Percentiles rank a stretch among this genome's conserved stretches.
phyloP scores from a whole-genome alignment of 1,140 invertebrate genomes.

The Cataglyphis hispanica region DNA sequence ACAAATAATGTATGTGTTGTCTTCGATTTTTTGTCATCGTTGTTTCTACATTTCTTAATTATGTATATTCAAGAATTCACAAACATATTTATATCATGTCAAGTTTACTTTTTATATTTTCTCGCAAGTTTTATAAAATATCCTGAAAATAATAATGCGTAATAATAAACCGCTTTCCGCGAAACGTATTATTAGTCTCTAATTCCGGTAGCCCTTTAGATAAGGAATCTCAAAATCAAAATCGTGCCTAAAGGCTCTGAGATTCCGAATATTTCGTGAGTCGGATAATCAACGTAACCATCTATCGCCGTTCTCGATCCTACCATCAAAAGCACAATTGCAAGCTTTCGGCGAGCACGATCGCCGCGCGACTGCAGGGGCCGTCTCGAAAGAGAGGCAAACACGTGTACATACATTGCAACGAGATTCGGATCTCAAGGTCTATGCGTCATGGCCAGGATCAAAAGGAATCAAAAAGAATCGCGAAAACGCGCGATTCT shows the following conservation, averaged over 20 bases:
- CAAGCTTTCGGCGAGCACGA: constrained; percentile 47
- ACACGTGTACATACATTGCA: constrained; percentile 5
- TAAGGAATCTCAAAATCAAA: background rate
- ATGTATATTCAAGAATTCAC: background rate
- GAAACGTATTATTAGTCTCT: background rate
- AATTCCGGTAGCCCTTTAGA: background rate
- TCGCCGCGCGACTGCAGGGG: background rate
- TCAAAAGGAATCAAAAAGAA: constrained; percentile 53
- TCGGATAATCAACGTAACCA: constrained; percentile 33
- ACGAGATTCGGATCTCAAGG: constrained; percentile 55
- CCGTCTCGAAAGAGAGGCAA: background rate
- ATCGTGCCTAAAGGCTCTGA: background rate
- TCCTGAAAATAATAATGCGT: background rate
- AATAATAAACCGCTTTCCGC: no score
- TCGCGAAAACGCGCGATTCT: constrained; percentile 23
- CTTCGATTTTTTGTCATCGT: background rate
- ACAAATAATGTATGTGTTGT: constrained; percentile 4
- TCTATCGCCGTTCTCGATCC: constrained; percentile 15
- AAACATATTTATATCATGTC: background rate
- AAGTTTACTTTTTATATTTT: background rate
- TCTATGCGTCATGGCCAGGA: background rate
- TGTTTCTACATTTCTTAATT: background rate
- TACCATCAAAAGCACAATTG: constrained; percentile 37
- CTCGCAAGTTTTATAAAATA: background rate
- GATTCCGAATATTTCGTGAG: constrained; percentile 37